Evolutionary conservation across 2,113 vertebrate species (phyloP), one percentile per base, ranked within the genome.

Genomic region (Cryptotis parvus): DNA sequence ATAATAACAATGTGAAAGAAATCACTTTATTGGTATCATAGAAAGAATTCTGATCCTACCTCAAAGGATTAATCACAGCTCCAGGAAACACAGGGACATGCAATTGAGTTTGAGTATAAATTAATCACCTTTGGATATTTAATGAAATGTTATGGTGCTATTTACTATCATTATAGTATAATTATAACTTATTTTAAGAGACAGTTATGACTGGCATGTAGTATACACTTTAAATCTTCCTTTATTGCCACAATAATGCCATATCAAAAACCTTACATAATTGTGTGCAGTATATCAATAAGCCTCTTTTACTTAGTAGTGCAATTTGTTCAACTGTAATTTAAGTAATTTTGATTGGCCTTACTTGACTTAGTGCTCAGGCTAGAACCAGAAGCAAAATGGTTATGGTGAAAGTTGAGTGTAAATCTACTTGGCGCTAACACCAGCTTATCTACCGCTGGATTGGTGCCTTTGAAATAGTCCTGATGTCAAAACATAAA

Each of bases 151-250:
- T 3, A 2, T 61, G 80, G 14, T 76, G 33, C 2, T 3, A 68
- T 52, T 83, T 79, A 72, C 68, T 84, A 91, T 61, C 58, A 33
- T 78, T 75, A 86, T 14, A 90, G 68, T 35, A 16, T 33, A 75
- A 6, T 70, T 66, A 20, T 35, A 77, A 8, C 52, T 93, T 65
- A n/a, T 78, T 90, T 92, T 39, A 70, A 63, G 79, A 55, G 37
- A 81, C 81, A 37, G 22, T 8, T 72, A 31, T 61, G 31, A 75
- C 15, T 75, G 41, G 3, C 0, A 61, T 26, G 24, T 14, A 75
- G 35, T 70, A n/a, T n/a, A n/a, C n/a, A 8, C 6, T 82, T 77
- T 70, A 8, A 52, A 70, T 6, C 10, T 49, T 31, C 66, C 37
- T 8, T 27, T 33, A 52, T 45, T 61, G 18, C 26, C 15, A 29